These are phyloP conservation scores for Amphiduros pacificus DNA, from an alignment of 2,888 invertebrate species.

Conservation along the genomic window DNA sequence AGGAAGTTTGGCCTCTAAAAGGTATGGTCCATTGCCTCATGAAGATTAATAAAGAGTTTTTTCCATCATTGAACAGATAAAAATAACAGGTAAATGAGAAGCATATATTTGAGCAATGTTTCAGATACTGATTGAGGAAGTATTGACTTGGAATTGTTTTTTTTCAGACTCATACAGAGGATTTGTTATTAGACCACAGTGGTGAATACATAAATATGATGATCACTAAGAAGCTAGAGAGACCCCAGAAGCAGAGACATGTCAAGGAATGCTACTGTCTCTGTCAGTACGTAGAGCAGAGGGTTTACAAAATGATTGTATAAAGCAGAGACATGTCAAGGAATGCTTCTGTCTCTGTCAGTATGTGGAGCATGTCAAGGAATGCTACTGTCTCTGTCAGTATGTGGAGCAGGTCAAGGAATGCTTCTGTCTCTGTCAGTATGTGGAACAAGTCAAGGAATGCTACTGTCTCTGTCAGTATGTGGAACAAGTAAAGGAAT, in stretches of 20 bases:
- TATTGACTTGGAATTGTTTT: no score
- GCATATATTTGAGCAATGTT: no score
- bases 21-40: no score
- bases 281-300: neutral
- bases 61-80: no score
- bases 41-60: no score
- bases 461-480: neutral
- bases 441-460: neutral
- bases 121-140: no score
- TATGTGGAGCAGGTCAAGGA: constrained; percentile 1
- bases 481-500: neutral
- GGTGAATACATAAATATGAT: neutral
- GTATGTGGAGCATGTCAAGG: constrained; percentile 1
- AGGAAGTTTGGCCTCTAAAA: no score
- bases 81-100: no score
- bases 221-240: neutral
- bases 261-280: neutral
- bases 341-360: neutral
- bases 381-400: neutral
- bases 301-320: constrained; percentile 1
- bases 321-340: neutral
- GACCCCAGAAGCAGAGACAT: neutral
- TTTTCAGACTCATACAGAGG: neutral
- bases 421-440: neutral
- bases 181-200: neutral